Base-by-base conservation (phyloP, 2,888 invertebrate genomes). In the Eristalinus sepulchralis region DNA sequence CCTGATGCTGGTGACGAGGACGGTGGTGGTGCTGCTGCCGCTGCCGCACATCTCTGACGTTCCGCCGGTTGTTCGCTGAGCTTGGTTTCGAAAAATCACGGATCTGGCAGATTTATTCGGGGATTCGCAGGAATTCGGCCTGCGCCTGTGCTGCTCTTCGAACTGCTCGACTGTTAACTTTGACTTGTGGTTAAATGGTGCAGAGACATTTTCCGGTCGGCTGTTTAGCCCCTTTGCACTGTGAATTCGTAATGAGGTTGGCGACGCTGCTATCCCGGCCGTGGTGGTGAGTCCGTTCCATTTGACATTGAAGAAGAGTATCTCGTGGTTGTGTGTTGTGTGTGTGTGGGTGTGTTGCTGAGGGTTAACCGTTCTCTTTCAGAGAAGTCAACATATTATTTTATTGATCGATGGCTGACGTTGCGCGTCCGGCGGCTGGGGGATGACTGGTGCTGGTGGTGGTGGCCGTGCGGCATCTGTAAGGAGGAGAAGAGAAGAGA, bases 311-410 rank as follows among this genome's bases (percentile, higher is more conserved):
- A 36, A n/a, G 27, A 27, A 27, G 27, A 27, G 27, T 27, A 2
- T 27, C 27, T 27, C 27, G 27, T 27, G 8, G 9, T 11, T 24
- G 6, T 13, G 39, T 33, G 9, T 11, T 24, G 6, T 13, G 39
- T 33, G n/a, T 22, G 13, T n/a, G 31, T 71, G 57, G n/a, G 13
- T 53, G 9, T 17, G 13, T 10, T 39, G 62, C 60, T n/a, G 60
- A 77, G 57, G 77, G 72, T 86, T 86, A 86, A 78, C 86, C 86
- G 36, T 86, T 86, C 75, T 86, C 86, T 24, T 75, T 86, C 34
- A 75, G 22, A 13, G 70, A 83, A 70, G 75, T 75, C 86, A 11
- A 62, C 86, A 86, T 86, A 86, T 83, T 86, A 83, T 47, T 75
- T 24, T 70, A 59, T 62, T 75, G 72, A 11, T 57, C 57, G 24